Conservation (phyloP, 2,888 invertebrate species). For the Octonoba sinensis region DNA sequence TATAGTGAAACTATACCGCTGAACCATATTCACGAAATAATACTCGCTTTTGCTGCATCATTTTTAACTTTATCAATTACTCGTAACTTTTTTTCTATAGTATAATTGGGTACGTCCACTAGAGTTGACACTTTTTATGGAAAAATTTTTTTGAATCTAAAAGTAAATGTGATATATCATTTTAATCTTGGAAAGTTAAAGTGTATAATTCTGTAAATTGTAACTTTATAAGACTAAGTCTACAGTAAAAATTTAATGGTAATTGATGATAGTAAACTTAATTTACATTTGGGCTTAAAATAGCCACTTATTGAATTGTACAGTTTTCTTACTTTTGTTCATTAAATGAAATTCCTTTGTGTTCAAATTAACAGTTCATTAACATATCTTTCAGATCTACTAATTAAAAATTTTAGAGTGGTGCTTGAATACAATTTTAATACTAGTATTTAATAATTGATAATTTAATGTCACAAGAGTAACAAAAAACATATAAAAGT, state of each 20-base stretch:
- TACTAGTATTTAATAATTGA: neutral
- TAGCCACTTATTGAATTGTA: neutral
- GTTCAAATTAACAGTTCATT: neutral
- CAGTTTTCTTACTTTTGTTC: neutral
- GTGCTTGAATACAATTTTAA: neutral
- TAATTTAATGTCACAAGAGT: slow-evolving; percentile 1
- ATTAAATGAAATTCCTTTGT: neutral
- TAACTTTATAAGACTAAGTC: neutral
- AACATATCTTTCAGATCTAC: no score
- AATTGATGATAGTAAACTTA: neutral
- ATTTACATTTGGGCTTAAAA: neutral
- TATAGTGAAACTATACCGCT: no score
- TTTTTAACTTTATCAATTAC: no score
- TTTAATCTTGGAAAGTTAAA: neutral
- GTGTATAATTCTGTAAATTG: neutral
- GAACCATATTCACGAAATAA: no score
- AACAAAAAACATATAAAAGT: neutral
- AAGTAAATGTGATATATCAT: neutral
- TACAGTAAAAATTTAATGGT: neutral
- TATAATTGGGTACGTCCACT: neutral
- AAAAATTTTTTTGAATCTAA: neutral
- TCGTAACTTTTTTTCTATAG: no score
- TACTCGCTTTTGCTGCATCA: no score
- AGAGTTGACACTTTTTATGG: neutral
- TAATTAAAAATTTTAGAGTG: neutral